Percentiles rank a stretch among this genome's conserved stretches.
Evolutionary conservation across 2,888 invertebrate genomes (phyloP).

Genomic region (Mylabris sibirica): DNA sequence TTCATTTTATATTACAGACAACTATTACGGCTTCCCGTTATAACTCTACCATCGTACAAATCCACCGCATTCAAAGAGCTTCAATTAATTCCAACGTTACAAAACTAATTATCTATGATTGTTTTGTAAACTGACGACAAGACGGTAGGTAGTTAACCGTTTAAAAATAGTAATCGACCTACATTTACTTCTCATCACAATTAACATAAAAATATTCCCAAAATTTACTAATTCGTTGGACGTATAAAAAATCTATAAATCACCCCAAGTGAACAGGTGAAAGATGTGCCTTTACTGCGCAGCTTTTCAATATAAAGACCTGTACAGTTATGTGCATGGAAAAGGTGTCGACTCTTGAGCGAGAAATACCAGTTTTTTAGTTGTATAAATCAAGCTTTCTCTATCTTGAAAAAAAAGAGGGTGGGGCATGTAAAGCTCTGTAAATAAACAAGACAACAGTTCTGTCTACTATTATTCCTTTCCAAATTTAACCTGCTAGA

Average conservation of each 20-base stretch:
- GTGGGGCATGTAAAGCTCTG: too few relatives aligned
- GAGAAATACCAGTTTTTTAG: too few relatives aligned
- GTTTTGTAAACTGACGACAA: not conserved
- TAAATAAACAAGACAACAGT: too few relatives aligned
- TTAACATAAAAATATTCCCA: not conserved
- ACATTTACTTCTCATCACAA: conserved; percentile 41
- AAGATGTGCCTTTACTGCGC: not conserved
- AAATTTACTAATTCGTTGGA: not conserved
- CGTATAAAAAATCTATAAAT: not conserved
- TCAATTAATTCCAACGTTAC: conserved; percentile 1
- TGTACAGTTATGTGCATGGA: too few relatives aligned
- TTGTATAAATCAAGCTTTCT: too few relatives aligned
- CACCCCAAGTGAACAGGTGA: not conserved
- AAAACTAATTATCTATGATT: not conserved
- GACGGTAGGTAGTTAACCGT: not conserved
- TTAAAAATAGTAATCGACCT: conserved; percentile 6
- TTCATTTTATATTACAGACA: not conserved
- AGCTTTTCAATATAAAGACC: not conserved
- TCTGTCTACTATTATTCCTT: too few relatives aligned
- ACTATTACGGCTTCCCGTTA: not conserved
- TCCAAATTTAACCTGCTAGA: too few relatives aligned
- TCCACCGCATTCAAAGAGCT: conserved; percentile 6
- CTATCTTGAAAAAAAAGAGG: too few relatives aligned
- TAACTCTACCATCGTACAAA: not conserved
- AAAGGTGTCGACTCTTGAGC: too few relatives aligned